phyloP scores from a whole-genome alignment of 2,888 invertebrate genomes.

The Eulithis testata region DNA sequence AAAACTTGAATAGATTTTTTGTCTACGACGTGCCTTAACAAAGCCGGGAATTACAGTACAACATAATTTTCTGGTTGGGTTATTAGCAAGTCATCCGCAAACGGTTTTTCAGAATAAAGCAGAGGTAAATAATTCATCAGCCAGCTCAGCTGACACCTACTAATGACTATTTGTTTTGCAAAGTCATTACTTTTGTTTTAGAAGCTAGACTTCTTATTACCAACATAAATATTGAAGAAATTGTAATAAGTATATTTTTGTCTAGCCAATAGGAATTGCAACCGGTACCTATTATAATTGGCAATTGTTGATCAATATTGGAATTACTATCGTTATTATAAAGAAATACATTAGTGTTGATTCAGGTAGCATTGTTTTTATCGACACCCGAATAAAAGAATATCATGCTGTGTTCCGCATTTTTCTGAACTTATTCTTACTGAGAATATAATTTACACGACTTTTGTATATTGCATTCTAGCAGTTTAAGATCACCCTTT shows the following conservation, averaged over 20 bases:
- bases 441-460: no score
- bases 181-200: conserved; percentile 31
- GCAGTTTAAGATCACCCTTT: no score
- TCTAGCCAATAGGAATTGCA: conserved; percentile 3
- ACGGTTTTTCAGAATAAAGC: conserved; percentile 42
- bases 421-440: no score
- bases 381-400: no score
- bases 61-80: conserved; percentile 37
- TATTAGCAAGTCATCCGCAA: conserved; percentile 50
- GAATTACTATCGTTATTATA: no score
- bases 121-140: conserved; percentile 53
- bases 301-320: no score
- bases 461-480: no score
- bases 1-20: background rate
- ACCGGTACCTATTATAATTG: background rate
- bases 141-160: conserved; percentile 46
- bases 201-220: conserved; percentile 17
- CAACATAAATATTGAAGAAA: conserved; percentile 11
- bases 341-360: no score
- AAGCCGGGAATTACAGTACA: conserved; percentile 15
- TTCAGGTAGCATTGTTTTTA: no score
- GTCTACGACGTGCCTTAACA: background rate
- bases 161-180: conserved; percentile 29
- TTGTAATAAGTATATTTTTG: conserved; percentile 4
- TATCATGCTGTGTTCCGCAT: no score